Evolutionary conservation across 2,797 vertebrate species (phyloP).

Genomic region (Neomorphus geoffroyi): DNA sequence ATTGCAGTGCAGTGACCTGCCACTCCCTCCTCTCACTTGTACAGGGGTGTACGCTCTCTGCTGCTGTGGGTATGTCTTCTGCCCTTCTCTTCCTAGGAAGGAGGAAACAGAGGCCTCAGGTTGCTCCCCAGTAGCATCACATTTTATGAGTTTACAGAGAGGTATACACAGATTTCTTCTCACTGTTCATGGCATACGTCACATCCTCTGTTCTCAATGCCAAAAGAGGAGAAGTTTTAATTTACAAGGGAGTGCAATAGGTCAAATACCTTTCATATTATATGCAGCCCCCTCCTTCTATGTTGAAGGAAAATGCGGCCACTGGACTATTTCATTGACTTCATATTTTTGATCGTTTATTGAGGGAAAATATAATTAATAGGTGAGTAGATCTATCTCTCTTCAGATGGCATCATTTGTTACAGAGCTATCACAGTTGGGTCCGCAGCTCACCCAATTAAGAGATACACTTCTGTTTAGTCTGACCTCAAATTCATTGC

Average conservation of each 20-base stretch:
- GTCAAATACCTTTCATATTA: background rate
- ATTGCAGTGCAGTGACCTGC: accelerated
- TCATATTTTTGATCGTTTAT: background rate
- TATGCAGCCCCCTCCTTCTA: background rate
- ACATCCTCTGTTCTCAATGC: background rate
- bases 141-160: background rate
- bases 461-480: background rate
- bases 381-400: background rate
- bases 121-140: background rate
- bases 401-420: background rate
- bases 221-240: background rate
- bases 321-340: background rate
- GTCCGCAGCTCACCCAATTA: background rate
- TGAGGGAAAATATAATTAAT: background rate
- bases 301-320: background rate
- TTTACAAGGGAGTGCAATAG: background rate
- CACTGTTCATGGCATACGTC: background rate
- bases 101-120: background rate
- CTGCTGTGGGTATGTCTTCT: background rate
- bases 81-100: background rate
- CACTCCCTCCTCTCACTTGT: background rate
- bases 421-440: background rate
- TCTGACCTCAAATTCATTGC: background rate
- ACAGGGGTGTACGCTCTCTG: background rate
- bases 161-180: background rate